Evolutionary conservation across 2,888 invertebrate genomes (phyloP).

Genomic region (Brenthis daphne): DNA sequence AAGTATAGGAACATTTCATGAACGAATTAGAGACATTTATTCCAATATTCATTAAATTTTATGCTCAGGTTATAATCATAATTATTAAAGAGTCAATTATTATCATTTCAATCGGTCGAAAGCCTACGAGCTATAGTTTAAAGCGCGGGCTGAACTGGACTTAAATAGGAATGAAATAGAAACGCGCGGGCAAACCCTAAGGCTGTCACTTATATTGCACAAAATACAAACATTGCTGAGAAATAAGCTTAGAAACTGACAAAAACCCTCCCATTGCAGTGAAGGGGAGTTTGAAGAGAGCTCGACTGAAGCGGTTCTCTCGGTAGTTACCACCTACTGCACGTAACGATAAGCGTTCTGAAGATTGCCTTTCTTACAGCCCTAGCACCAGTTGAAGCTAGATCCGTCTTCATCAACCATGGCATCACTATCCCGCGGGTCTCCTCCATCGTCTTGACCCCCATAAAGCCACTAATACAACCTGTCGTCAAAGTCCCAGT

Average conservation of each 20-base stretch:
- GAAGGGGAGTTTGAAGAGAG: slow-evolving; percentile 46
- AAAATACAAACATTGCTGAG: background rate
- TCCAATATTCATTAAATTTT: too few species aligned
- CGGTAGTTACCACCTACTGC: slow-evolving; percentile 24
- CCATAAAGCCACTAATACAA: slow-evolving; percentile 39
- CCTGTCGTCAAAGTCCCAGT: slow-evolving; percentile 32
- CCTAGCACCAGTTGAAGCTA: slow-evolving; percentile 49
- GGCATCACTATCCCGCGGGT: slow-evolving; percentile 54
- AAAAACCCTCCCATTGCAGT: slow-evolving; percentile 45
- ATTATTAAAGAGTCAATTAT: too few species aligned
- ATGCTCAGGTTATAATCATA: too few species aligned
- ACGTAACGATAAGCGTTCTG: slow-evolving; percentile 21
- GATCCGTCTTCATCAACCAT: slow-evolving; percentile 61
- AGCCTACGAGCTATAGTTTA: too few species aligned
- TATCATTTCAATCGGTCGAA: too few species aligned
- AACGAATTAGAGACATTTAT: too few species aligned
- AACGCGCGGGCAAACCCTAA: too few species aligned
- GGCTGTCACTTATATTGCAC: too few species aligned
- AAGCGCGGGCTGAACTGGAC: too few species aligned
- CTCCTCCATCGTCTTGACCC: slow-evolving; percentile 49
- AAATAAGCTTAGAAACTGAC: slow-evolving; percentile 33
- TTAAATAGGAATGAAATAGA: too few species aligned
- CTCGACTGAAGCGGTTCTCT: slow-evolving; percentile 43
- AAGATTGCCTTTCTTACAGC: slow-evolving; percentile 45
- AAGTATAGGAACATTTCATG: too few species aligned